Base-by-base conservation (phyloP, 2,797 vertebrate species). In the Anguilla pacifica region DNA sequence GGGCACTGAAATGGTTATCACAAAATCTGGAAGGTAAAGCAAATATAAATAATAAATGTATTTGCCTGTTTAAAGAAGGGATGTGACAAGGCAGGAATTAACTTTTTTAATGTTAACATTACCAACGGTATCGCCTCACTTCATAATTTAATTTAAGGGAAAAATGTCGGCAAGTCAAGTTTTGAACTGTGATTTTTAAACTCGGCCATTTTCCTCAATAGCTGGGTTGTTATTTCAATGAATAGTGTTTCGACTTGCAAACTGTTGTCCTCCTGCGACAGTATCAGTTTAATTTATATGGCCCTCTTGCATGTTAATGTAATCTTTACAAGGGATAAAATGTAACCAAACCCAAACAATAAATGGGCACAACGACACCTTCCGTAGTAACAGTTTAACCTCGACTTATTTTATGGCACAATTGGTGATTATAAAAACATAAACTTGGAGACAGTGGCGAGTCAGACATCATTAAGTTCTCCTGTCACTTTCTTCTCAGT, bases 1-100 rank as follows among this genome's bases (percentile, higher is more conserved):
- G 90, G 97, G 97, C 87, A 99, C 98, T 0, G 98, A 99, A 94
- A 99, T 99, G 98, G 97, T 99, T 91, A 99, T 99, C 87, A 99
- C 98, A 70, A 99, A 99, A 94, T 98, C 98, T 0, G 98, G 98
- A 93, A 98, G 98, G 98, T 98, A 96, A 94, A 95, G 49, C 64
- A 64, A 49, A 79, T 55, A 17, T n/a, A n/a, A 1, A 35, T 35
- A 25, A 6, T 51, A 19, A 5, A 87, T 35, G n/a, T 15, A 83
- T 70, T 83, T 28, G 28, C 17, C 35, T n/a, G 43, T 22, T 61
- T 70, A 35, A 61, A 28, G 59, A 25, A 49, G 7, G 22, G 2
- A 70, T n/a, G 10, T 51, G 43, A 28, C 17, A 39, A 22, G 7
- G 55, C 39, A 49, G 59, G 9, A 70, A 86, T 9, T 64, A 64